Evolutionary conservation across 2,113 vertebrate genomes (phyloP).

Genomic region (Psittacula cyanocephala): DNA sequence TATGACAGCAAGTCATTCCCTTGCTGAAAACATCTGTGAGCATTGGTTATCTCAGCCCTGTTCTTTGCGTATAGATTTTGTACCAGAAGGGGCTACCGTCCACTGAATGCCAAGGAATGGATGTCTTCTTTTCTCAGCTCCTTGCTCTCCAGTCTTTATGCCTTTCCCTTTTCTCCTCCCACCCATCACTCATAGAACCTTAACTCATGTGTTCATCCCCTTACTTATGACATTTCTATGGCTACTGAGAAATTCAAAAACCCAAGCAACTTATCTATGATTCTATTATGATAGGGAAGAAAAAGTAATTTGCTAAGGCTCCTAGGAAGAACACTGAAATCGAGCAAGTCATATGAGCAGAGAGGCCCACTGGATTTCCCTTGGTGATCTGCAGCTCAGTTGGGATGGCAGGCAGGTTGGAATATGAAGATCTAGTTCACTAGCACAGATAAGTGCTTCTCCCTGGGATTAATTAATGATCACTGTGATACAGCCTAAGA

Average conservation of each 20-base stretch:
- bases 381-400: neutral
- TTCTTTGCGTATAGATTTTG: neutral
- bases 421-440: slow-evolving; percentile 2
- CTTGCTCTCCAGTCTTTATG: neutral
- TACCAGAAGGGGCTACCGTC: neutral
- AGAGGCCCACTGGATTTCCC: neutral
- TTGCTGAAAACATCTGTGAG: neutral
- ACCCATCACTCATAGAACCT: neutral
- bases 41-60: neutral
- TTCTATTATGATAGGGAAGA: neutral
- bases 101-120: neutral
- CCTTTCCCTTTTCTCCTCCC: neutral
- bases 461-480: slow-evolving; percentile 48
- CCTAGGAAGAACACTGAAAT: neutral
- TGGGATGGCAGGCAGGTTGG: neutral
- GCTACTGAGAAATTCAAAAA: neutral
- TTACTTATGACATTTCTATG: neutral
- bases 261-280: neutral
- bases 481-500: neutral
- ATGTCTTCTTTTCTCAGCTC: neutral
- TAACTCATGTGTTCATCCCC: neutral
- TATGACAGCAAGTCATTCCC: neutral
- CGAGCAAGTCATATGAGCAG: neutral
- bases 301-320: neutral
- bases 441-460: slow-evolving; percentile 13